Evolutionary conservation across 2,888 invertebrate genomes (phyloP).

Genomic region (Drosophila algonquin): DNA sequence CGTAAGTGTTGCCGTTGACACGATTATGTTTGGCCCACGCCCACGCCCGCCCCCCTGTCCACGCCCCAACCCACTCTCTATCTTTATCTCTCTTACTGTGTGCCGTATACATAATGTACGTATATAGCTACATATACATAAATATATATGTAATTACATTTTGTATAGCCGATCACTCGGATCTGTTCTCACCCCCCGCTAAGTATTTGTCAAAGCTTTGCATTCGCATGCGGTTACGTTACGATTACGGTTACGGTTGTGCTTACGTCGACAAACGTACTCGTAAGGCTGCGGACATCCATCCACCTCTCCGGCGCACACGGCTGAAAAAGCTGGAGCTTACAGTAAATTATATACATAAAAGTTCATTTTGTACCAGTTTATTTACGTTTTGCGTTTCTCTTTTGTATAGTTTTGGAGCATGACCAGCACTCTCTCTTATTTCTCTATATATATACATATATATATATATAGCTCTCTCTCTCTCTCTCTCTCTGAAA

Average conservation of each 20-base stretch:
- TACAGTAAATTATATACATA: constrained; percentile 29
- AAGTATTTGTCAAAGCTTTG: constrained; percentile 49
- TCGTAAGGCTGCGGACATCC: neutral
- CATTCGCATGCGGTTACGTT: constrained; percentile 57
- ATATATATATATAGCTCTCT: constrained; percentile 46
- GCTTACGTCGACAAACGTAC: constrained; percentile 2
- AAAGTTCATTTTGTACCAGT: constrained; percentile 35
- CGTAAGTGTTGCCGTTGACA: constrained; percentile 56
- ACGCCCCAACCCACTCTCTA: constrained; percentile 13
- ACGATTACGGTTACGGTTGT: neutral
- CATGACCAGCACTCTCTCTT: constrained; percentile 67
- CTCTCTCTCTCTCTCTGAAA: constrained; percentile 25
- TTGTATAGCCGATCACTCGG: constrained; percentile 21
- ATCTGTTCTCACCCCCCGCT: constrained; percentile 42
- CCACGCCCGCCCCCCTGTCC: neutral
- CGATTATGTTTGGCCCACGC: constrained; percentile 41
- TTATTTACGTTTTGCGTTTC: constrained; percentile 51
- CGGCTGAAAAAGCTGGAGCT: constrained; percentile 39
- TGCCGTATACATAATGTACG: constrained; percentile 23
- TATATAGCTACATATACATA: constrained; percentile 12
- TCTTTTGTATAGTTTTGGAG: constrained; percentile 71
- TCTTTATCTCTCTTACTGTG: constrained; percentile 17
- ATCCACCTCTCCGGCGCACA: constrained; percentile 22
- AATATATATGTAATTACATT: constrained; percentile 18
- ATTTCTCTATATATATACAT: constrained; percentile 28